A percentile compares a stretch with the other conserved stretches of the same genome.
Evolutionary conservation across 2,888 invertebrate genomes (phyloP).

Genomic region (Euproctis similis): DNA sequence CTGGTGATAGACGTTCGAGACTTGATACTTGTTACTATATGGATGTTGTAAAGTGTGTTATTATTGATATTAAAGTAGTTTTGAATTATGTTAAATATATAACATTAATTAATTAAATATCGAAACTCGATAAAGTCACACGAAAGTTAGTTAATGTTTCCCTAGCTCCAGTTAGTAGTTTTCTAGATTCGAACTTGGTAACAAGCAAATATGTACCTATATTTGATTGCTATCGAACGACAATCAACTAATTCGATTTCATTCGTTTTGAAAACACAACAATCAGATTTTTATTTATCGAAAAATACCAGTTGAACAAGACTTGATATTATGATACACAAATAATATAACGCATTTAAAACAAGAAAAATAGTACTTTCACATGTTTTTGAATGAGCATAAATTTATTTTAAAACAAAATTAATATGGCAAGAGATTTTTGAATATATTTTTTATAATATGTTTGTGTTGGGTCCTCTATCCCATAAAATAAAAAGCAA

Average conservation of each 20-base stretch:
- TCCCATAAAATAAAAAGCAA: too few relatives aligned
- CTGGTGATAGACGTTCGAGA: slow-evolving; percentile 66
- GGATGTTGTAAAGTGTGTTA: too few relatives aligned
- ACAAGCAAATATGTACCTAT: slow-evolving; percentile 10
- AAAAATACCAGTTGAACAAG: slow-evolving; percentile 2
- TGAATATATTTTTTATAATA: too few relatives aligned
- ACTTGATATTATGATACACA: slow-evolving; percentile 8
- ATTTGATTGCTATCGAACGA: slow-evolving; percentile 22
- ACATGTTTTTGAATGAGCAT: slow-evolving; percentile 24
- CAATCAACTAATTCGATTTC: slow-evolving; percentile 43
- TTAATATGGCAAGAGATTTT: slow-evolving; percentile 23
- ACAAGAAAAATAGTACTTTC: slow-evolving; percentile 31
- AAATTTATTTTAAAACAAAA: slow-evolving; percentile 25
- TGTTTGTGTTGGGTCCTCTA: too few relatives aligned
- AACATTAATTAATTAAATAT: too few relatives aligned
- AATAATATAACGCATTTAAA: slow-evolving; percentile 10
- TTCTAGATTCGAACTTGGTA: too few relatives aligned
- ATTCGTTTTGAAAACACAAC: slow-evolving; percentile 17
- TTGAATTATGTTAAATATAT: too few relatives aligned
- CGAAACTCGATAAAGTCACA: too few relatives aligned
- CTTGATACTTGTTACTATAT: too few relatives aligned
- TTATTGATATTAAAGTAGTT: too few relatives aligned
- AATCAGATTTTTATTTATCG: slow-evolving; percentile 8
- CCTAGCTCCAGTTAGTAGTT: too few relatives aligned
- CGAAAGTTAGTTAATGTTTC: too few relatives aligned